Conservation (phyloP, 2,113 vertebrate genomes). For the Eclectus roratus region DNA sequence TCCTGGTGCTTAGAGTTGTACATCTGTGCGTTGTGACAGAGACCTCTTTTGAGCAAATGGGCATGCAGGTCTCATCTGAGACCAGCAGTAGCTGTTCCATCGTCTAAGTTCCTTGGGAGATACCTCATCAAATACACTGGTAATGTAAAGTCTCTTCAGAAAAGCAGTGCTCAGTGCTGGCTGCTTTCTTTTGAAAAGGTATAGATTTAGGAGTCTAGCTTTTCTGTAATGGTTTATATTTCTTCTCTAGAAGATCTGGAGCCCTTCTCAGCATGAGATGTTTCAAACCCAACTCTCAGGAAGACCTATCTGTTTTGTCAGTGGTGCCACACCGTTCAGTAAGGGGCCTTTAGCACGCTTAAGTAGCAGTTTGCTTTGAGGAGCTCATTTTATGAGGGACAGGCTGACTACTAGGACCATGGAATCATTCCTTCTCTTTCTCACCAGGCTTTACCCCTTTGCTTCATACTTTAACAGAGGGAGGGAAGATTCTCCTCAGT, state of each 20-base stretch:
- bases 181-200: neutral
- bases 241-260: neutral
- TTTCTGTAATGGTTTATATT: neutral
- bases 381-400: neutral
- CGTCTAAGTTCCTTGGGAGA: neutral
- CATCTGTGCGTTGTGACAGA: neutral
- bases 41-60: neutral
- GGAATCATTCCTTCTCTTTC: neutral
- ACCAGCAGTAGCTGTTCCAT: neutral
- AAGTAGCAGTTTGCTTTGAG: neutral
- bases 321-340: neutral
- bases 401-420: neutral
- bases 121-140: neutral
- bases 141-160: neutral
- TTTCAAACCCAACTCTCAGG: neutral
- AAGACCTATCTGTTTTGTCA: neutral
- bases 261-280: neutral
- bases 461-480: neutral
- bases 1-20: neutral
- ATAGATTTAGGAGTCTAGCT: neutral
- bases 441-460: neutral
- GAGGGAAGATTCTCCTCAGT: neutral
- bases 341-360: neutral
- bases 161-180: neutral
- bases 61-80: neutral